Percentiles rank a stretch among this genome's conserved stretches.
Evolutionary conservation across 2,113 vertebrate genomes (phyloP).

Genomic region (Prolemur simus): DNA sequence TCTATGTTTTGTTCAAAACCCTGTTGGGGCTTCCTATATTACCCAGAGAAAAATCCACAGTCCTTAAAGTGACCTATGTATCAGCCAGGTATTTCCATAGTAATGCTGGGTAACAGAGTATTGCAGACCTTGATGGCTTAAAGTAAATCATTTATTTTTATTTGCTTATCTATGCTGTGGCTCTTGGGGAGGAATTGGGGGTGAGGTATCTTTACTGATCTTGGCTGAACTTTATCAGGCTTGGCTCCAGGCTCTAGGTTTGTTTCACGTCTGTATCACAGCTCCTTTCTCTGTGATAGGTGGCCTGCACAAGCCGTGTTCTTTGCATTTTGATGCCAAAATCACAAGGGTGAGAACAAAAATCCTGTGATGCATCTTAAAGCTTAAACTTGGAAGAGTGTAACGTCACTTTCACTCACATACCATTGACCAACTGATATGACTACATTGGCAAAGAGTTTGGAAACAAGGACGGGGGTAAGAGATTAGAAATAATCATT

Average conservation of each 20-base stretch:
- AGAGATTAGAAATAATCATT: not conserved
- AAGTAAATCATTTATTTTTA: not conserved
- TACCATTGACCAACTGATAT: not conserved
- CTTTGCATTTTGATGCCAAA: not conserved
- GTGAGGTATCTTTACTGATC: not conserved
- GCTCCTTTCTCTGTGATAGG: not conserved
- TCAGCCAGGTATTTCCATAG: not conserved
- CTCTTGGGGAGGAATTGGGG: rapidly evolving
- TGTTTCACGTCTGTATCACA: not conserved
- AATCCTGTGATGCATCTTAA: not conserved
- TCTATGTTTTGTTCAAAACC: not conserved
- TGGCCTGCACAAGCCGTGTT: not conserved
- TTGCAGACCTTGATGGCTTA: not conserved
- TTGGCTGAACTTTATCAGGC: not conserved
- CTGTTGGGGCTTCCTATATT: not conserved
- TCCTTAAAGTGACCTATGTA: not conserved
- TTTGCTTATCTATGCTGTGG: not conserved
- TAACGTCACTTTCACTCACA: not conserved
- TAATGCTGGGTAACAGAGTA: not conserved
- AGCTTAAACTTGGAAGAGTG: not conserved
- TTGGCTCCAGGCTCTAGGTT: not conserved
- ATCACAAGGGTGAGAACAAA: not conserved
- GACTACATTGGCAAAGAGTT: not conserved
- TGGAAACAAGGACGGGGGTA: not conserved
- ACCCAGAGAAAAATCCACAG: not conserved